These are phyloP conservation scores for Drosophila paranaensis DNA, from an alignment of 2,888 invertebrate species.

Conservation along the genomic window DNA sequence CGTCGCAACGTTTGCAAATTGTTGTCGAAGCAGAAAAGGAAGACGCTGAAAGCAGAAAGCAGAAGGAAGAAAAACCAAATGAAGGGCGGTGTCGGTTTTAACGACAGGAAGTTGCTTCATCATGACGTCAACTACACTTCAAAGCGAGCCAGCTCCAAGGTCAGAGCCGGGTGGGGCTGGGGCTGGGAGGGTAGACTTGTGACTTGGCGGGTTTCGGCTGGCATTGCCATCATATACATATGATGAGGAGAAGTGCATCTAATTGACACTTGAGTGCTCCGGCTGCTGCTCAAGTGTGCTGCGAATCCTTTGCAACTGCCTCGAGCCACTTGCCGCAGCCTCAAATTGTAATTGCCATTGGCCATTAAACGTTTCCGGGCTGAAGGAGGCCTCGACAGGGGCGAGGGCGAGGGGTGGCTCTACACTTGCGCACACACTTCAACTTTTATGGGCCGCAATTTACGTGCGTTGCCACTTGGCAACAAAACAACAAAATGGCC, in stretches of 20 bases:
- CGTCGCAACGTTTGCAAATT: conserved; percentile 50
- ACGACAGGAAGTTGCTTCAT: conserved; percentile 65
- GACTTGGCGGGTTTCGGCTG: conserved; percentile 37
- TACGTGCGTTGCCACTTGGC: conserved; percentile 59
- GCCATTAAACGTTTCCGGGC: conserved; percentile 59
- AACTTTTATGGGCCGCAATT: conserved; percentile 71
- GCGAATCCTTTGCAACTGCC: conserved; percentile 46
- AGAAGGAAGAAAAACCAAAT: conserved; percentile 1
- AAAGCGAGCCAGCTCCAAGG: conserved; percentile 43
- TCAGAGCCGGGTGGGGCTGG: neutral
- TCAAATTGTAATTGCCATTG: conserved; percentile 65
- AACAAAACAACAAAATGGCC: conserved; percentile 70
- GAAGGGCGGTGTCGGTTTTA: conserved; percentile 41
- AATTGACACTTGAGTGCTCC: conserved; percentile 74
- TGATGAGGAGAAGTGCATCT: conserved; percentile 68
- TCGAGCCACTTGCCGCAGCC: conserved; percentile 33
- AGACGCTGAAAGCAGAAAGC: neutral
- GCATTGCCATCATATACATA: conserved; percentile 16
- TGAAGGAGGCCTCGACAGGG: neutral
- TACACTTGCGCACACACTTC: conserved; percentile 58
- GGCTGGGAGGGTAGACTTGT: conserved; percentile 11
- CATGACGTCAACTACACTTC: conserved; percentile 66
- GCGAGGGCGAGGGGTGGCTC: neutral
- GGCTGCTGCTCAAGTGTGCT: conserved; percentile 44
- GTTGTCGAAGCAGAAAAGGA: conserved; percentile 18